These are phyloP conservation scores for Bombus confusus DNA, from an alignment of 1,140 invertebrate species.

Conservation along the genomic window DNA sequence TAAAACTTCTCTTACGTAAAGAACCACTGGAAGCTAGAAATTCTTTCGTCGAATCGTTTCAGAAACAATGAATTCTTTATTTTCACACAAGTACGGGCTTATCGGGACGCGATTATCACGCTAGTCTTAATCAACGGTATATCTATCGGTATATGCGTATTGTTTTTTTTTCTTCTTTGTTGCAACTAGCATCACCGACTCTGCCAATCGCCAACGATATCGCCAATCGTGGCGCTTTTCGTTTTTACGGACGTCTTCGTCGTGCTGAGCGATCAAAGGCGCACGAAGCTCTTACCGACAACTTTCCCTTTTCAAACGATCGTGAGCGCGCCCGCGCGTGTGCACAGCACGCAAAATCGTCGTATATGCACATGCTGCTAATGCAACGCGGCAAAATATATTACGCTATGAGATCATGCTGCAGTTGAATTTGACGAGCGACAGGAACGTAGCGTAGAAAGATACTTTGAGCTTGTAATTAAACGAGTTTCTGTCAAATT, in stretches of 20 bases:
- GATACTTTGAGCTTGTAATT: background rate
- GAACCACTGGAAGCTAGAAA: background rate
- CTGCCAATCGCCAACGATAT: background rate
- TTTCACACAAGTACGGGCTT: background rate
- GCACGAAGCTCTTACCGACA: constrained; percentile 16
- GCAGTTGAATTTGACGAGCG: constrained; percentile 14
- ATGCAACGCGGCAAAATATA: constrained; percentile 18
- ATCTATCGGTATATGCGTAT: background rate
- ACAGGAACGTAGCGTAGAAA: constrained; percentile 14
- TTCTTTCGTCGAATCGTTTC: background rate
- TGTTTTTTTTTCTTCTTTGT: no score
- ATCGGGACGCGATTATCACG: background rate
- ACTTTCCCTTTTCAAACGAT: constrained; percentile 62
- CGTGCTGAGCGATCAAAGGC: constrained; percentile 12
- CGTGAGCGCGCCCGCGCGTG: background rate
- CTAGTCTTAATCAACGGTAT: background rate
- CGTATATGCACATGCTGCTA: constrained; percentile 5
- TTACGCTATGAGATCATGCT: constrained; percentile 25
- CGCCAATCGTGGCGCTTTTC: background rate
- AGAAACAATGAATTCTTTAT: background rate
- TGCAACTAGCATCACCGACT: background rate
- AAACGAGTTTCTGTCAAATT: background rate
- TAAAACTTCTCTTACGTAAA: background rate
- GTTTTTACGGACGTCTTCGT: constrained; percentile 4
- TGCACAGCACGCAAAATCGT: constrained; percentile 42